phyloP scores from a whole-genome alignment of 2,797 vertebrate species.

The Cheirogaleus major region DNA sequence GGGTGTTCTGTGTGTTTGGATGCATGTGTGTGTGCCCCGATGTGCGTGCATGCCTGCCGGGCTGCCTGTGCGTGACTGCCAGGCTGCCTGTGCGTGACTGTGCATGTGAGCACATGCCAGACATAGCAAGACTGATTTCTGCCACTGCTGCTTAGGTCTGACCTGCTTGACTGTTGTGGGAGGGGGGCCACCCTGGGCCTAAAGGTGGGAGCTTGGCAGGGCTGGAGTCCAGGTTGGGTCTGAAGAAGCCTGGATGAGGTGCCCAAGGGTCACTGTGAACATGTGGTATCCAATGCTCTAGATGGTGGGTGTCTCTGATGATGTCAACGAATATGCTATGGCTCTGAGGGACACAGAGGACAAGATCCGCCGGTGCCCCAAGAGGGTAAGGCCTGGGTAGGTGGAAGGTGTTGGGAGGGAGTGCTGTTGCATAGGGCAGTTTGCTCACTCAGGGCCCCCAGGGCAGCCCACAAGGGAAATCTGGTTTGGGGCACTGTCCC shows the following conservation, averaged over 20 bases:
- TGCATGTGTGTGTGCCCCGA: accelerated
- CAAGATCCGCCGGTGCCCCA: conserved; percentile 95
- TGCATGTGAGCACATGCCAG: background rate
- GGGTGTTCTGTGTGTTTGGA: accelerated
- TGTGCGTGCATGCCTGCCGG: background rate
- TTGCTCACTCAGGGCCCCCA: background rate
- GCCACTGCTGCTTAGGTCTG: background rate
- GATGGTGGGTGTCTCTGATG: conserved; percentile 99
- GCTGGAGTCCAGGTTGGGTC: background rate
- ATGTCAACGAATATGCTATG: conserved; percentile 96
- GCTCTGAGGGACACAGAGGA: conserved; percentile 98
- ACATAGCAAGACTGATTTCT: background rate
- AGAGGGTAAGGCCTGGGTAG: conserved; percentile 78
- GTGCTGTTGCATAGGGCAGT: background rate
- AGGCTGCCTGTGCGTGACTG: background rate
- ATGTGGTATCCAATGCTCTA: conserved; percentile 58
- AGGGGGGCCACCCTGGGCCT: background rate
- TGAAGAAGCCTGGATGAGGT: background rate
- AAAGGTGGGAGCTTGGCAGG: background rate
- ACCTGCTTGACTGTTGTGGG: background rate
- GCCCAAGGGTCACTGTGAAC: background rate
- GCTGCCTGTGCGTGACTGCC: background rate
- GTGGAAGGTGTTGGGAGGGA: background rate
- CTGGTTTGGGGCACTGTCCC: background rate
- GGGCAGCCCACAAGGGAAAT: background rate